A percentile compares a stretch with the other conserved stretches of the same genome.
These are phyloP conservation scores for Oscheius sp. DNA, from an alignment of 2,888 invertebrate species.

Conservation along the genomic window DNA sequence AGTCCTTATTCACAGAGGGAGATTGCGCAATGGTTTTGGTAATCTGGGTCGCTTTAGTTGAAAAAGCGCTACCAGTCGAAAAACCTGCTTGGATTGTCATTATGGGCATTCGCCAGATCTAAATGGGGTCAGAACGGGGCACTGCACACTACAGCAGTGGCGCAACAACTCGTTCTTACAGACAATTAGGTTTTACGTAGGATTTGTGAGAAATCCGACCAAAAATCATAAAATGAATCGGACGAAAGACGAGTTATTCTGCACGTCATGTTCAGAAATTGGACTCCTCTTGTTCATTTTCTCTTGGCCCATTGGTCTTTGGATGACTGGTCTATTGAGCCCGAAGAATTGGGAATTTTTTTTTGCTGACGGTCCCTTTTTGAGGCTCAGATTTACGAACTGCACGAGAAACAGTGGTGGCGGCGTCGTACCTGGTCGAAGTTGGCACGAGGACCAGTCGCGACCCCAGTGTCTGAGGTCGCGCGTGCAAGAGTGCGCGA, in stretches of 20 bases:
- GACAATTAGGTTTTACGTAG: conserved; percentile 11
- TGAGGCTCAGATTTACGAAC: conserved; percentile 8
- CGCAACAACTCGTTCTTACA: conserved; percentile 22
- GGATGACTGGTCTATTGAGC: too few relatives aligned
- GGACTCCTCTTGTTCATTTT: too few relatives aligned
- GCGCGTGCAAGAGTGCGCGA: conserved; percentile 26
- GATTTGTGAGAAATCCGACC: neutral
- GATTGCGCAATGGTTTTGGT: conserved; percentile 30
- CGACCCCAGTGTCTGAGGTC: conserved; percentile 33
- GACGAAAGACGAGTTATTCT: too few relatives aligned
- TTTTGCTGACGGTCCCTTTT: neutral
- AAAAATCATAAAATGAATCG: neutral
- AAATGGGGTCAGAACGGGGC: conserved; percentile 28
- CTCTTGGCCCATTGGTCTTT: too few relatives aligned
- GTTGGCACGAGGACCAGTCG: conserved; percentile 33
- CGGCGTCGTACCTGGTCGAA: conserved; percentile 25
- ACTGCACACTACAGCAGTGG: conserved; percentile 15
- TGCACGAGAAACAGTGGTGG: conserved; percentile 17
- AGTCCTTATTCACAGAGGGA: conserved; percentile 16
- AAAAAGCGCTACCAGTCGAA: conserved; percentile 26
- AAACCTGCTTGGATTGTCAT: conserved; percentile 6
- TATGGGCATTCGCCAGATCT: conserved; percentile 15
- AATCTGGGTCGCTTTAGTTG: conserved; percentile 27
- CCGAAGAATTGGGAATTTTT: neutral
- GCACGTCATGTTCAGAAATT: too few relatives aligned